Conservation (phyloP, 2,888 invertebrate genomes). For the Blomia tropicalis region DNA sequence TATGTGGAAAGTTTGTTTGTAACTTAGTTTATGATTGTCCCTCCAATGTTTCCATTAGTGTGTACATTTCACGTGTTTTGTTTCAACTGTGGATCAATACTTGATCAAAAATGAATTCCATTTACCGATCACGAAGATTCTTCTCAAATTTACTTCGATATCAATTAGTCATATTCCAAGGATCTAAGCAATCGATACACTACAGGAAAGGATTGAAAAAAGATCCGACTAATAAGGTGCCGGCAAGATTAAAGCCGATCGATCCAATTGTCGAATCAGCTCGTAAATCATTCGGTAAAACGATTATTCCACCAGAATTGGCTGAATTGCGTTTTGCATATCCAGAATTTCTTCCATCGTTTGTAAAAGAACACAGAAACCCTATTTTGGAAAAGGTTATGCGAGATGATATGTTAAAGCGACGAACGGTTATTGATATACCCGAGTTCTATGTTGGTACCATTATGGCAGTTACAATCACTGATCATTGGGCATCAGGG, state of each 20-base stretch:
- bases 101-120: no score
- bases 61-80: no score
- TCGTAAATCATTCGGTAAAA: not conserved
- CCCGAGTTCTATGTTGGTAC: constrained; percentile 97
- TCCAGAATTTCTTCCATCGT: constrained; percentile 83
- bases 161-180: no score
- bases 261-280: not conserved
- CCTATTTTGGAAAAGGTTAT: constrained; percentile 56
- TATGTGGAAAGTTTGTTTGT: no score
- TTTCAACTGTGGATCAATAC: no score
- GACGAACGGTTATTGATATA: constrained; percentile 63
- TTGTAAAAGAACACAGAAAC: constrained; percentile 60
- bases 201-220: not conserved
- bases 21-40: no score
- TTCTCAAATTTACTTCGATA: no score
- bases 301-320: constrained; percentile 11
- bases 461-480: constrained; percentile 66
- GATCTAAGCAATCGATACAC: no score
- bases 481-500: constrained; percentile 66
- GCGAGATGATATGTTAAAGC: constrained; percentile 72
- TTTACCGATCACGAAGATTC: no score
- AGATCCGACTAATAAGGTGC: not conserved
- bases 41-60: no score
- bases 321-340: constrained; percentile 40
- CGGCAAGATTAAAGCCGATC: not conserved